phyloP scores from a whole-genome alignment of 2,797 vertebrate species.

The Hypotaenidia okinawae region DNA sequence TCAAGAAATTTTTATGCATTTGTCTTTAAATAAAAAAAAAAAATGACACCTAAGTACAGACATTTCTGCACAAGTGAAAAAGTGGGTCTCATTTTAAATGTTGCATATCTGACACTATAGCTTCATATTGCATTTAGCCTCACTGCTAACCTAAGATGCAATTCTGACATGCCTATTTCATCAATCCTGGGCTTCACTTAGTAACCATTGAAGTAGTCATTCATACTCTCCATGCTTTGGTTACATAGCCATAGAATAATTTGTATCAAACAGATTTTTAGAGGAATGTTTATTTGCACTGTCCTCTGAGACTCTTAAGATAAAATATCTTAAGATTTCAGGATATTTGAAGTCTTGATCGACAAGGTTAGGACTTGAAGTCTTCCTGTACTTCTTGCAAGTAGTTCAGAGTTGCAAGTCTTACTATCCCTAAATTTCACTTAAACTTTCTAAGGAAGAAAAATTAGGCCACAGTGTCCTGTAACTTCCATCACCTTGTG shows the following conservation, averaged over 20 bases:
- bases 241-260: background rate
- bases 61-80: background rate
- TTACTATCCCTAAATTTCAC: background rate
- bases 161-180: background rate
- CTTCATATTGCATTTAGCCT: background rate
- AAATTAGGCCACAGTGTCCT: background rate
- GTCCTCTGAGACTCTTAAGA: background rate
- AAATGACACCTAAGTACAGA: background rate
- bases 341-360: background rate
- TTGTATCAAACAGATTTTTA: background rate
- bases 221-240: background rate
- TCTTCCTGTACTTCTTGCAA: background rate
- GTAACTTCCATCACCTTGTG: conserved; percentile 16
- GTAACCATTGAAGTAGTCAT: background rate
- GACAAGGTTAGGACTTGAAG: background rate
- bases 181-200: background rate
- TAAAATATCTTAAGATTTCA: background rate
- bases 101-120: background rate
- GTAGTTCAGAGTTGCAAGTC: background rate
- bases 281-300: background rate
- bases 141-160: background rate
- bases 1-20: background rate
- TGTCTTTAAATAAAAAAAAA: background rate
- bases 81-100: background rate
- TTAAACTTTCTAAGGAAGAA: conserved; percentile 21